Evolutionary conservation across 2,888 invertebrate species (phyloP).

Genomic region (Drosophila neotestacea): DNA sequence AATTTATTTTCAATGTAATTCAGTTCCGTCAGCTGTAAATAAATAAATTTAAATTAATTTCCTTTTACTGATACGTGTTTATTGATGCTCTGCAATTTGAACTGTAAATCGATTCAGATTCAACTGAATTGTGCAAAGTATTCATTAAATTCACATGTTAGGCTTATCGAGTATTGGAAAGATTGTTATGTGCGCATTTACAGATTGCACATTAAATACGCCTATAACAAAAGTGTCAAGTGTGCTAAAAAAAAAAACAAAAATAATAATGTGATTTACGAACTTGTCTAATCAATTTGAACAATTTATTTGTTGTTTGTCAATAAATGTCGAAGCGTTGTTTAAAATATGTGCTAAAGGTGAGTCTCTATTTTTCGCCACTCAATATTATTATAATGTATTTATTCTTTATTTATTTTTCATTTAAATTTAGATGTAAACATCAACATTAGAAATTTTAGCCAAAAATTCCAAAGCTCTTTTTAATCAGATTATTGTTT

Average conservation of each 20-base stretch:
- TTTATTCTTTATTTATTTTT: not conserved
- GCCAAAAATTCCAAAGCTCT: not conserved
- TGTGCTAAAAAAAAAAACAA: conserved; percentile 13
- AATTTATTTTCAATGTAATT: not conserved
- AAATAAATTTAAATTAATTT: not conserved
- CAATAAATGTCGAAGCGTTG: conserved; percentile 2
- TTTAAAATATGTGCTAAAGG: not conserved
- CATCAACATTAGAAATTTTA: too few relatives aligned
- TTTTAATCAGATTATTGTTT: not conserved
- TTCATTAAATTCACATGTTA: not conserved
- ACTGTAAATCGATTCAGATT: not conserved
- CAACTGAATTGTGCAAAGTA: not conserved
- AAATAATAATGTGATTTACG: conserved; percentile 2
- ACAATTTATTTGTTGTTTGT: conserved; percentile 10
- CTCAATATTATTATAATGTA: not conserved
- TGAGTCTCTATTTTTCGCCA: not conserved
- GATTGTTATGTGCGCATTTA: conserved; percentile 24
- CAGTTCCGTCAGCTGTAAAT: not conserved
- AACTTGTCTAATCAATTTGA: conserved; percentile 21
- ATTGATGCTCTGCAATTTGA: not conserved
- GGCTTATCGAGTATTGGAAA: conserved; percentile 27
- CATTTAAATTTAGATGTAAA: too few relatives aligned
- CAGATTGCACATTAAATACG: not conserved
- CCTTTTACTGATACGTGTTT: not conserved
- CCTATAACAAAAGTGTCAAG: conserved; percentile 4